A percentile compares a stretch with the other conserved stretches of the same genome.
Conservation (phyloP, 2,888 invertebrate species). For the Pristionchus arcanus region DNA sequence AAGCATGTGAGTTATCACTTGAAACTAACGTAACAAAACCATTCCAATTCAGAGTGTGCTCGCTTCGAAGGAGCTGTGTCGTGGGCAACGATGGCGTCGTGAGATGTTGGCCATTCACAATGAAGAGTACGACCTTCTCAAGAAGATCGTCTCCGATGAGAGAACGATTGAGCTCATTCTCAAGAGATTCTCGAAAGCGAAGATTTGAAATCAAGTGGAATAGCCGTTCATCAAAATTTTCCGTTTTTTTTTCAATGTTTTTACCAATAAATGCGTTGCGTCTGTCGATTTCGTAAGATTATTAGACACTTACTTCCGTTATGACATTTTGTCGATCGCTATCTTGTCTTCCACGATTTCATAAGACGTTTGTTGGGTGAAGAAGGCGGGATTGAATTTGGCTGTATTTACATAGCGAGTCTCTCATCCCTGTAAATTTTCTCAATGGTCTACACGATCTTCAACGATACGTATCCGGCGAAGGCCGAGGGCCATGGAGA, state of each 20-base stretch:
- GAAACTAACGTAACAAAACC: neutral
- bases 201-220: neutral
- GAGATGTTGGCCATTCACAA: conserved; percentile 26
- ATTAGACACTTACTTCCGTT: neutral
- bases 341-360: neutral
- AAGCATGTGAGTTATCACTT: conserved; percentile 48
- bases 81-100: conserved; percentile 6
- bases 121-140: conserved; percentile 32
- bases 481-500: conserved; percentile 66
- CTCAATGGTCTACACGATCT: neutral
- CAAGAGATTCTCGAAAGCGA: conserved; percentile 24
- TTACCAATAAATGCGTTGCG: too few relatives aligned
- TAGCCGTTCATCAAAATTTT: too few relatives aligned
- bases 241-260: too few relatives aligned
- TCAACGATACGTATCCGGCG: neutral
- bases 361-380: neutral
- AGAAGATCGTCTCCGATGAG: neutral
- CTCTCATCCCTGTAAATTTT: neutral
- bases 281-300: neutral
- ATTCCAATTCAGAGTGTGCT: conserved; percentile 27
- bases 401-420: neutral
- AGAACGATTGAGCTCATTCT: neutral
- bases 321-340: neutral
- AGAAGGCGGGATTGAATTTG: neutral
- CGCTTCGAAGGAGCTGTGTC: conserved; percentile 18